phyloP scores from a whole-genome alignment of 2,113 vertebrate genomes.

The Scytalopus superciliaris region DNA sequence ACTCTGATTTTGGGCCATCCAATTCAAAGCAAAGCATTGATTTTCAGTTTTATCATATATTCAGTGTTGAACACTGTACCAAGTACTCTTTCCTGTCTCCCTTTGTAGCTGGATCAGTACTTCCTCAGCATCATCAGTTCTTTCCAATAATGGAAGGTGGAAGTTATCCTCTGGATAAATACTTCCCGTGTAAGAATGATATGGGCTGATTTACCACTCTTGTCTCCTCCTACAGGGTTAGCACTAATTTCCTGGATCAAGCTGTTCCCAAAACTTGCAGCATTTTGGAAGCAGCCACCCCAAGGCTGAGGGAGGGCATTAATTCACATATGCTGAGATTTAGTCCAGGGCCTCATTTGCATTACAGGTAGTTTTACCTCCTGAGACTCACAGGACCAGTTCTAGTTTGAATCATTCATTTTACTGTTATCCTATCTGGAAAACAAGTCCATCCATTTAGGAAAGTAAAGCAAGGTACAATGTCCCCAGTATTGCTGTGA shows the following conservation, averaged over 20 bases:
- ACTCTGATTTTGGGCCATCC: background rate
- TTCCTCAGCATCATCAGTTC: background rate
- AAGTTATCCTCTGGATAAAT: background rate
- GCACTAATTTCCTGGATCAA: background rate
- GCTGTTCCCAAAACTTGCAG: background rate
- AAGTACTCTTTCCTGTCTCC: background rate
- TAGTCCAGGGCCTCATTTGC: background rate
- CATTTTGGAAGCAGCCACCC: background rate
- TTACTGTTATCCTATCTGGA: background rate
- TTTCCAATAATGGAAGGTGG: background rate
- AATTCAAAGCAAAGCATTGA: background rate
- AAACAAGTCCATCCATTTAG: background rate
- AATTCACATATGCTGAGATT: background rate
- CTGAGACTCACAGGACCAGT: background rate
- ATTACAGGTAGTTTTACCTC: background rate
- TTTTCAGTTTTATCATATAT: background rate
- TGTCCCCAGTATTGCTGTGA: background rate
- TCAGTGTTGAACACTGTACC: background rate
- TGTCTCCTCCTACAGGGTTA: background rate
- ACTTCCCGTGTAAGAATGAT: background rate
- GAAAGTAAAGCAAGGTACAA: background rate
- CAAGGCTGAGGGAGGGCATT: fast-evolving
- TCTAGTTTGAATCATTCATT: background rate
- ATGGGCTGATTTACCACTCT: background rate
- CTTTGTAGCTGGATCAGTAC: background rate